Evolutionary conservation across 1,140 invertebrate genomes (phyloP).

Genomic region (Antheraea pernyi): DNA sequence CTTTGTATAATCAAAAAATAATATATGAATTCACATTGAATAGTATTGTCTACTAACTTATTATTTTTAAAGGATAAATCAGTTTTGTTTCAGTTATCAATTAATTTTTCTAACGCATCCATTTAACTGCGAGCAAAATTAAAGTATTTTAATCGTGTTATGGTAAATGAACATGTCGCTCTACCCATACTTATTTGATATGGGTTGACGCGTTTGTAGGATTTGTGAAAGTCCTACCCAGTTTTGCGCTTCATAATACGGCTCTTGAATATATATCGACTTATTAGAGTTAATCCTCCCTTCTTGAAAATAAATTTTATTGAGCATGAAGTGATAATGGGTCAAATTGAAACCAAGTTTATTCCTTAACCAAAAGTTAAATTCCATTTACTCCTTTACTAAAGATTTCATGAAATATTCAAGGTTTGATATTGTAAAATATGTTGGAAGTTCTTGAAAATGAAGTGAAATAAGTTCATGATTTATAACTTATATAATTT

Average conservation of each 20-base stretch:
- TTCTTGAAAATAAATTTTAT: constrained; percentile 5
- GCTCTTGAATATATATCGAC: constrained; percentile 1
- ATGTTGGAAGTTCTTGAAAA: not conserved
- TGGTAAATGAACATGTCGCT: not conserved
- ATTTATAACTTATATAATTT: no score
- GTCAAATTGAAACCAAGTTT: not conserved
- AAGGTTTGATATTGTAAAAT: not conserved
- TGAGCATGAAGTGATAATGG: constrained; percentile 1
- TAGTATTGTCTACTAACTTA: no score
- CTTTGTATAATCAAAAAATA: no score
- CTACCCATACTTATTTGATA: not conserved
- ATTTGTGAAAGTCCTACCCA: not conserved
- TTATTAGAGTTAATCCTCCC: constrained; percentile 2
- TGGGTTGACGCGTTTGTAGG: not conserved
- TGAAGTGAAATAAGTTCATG: not conserved
- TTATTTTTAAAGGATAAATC: no score
- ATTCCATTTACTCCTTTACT: not conserved
- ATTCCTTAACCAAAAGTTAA: not conserved
- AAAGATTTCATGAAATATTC: not conserved
- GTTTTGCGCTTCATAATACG: constrained; percentile 1
- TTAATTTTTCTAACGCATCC: not conserved
- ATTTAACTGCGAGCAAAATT: not conserved
- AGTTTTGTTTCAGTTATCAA: no score
- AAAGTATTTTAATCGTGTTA: not conserved
- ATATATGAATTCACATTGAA: no score